A percentile compares a stretch with the other conserved stretches of the same genome.
phyloP scores from a whole-genome alignment of 1,140 invertebrate genomes.

The Eupristina koningsbergeri region DNA sequence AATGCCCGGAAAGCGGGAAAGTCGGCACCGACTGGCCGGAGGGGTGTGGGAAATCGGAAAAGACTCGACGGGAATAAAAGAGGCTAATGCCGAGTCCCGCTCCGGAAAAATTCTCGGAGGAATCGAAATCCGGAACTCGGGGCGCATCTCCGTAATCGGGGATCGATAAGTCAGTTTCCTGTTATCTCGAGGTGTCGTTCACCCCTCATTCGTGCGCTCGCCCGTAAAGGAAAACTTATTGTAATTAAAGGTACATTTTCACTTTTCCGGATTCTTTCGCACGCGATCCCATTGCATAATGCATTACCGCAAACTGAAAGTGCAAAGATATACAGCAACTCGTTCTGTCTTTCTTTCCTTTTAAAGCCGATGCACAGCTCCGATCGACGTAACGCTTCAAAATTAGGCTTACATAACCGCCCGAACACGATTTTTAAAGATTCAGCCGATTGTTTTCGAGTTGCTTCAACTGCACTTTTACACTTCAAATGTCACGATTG shows the following conservation, averaged over 20 bases:
- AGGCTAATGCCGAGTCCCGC: too few species aligned
- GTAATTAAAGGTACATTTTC: constrained; percentile 1
- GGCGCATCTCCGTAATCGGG: too few species aligned
- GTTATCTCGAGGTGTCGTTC: neutral
- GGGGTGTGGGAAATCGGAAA: too few species aligned
- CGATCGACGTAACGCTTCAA: neutral
- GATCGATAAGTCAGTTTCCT: constrained; percentile 37
- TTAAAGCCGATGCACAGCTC: neutral
- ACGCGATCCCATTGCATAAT: neutral
- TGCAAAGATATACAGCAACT: neutral
- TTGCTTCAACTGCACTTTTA: neutral
- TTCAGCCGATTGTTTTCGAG: neutral
- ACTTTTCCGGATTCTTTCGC: neutral
- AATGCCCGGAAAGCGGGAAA: too few species aligned
- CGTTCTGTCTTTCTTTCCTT: constrained; percentile 5
- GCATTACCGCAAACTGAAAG: neutral
- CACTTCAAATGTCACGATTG: neutral
- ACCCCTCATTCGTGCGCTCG: neutral
- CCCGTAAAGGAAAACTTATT: neutral
- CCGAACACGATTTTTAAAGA: neutral
- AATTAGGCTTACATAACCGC: neutral
- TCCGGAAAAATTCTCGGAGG: too few species aligned
- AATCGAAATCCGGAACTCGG: too few species aligned
- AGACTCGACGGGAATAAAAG: too few species aligned
- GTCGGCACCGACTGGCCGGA: too few species aligned